Evolutionary conservation across 2,797 vertebrate genomes (phyloP).

Genomic region (Microchirus variegatus): DNA sequence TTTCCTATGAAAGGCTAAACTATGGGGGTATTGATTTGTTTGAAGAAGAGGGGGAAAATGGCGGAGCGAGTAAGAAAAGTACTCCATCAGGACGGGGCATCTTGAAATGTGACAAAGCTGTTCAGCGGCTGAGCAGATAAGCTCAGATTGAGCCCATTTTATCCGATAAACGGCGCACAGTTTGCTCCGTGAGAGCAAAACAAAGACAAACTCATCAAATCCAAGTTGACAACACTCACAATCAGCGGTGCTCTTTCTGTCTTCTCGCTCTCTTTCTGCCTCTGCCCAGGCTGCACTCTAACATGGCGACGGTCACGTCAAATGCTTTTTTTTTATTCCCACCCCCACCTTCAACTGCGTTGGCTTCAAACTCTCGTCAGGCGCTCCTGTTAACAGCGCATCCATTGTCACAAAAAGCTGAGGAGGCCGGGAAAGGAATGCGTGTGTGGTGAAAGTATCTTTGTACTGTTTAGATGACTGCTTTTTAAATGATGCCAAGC

Average conservation of each 20-base stretch:
- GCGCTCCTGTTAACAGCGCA: constrained; percentile 49
- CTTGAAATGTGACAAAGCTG: constrained; percentile 86
- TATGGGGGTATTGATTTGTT: constrained; percentile 87
- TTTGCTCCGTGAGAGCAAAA: constrained; percentile 72
- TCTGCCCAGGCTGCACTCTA: constrained; percentile 33
- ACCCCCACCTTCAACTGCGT: constrained; percentile 7
- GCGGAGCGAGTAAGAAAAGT: constrained; percentile 75
- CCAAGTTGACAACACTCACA: constrained; percentile 67
- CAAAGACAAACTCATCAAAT: constrained; percentile 79
- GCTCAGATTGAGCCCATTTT: constrained; percentile 79
- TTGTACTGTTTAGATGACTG: constrained; percentile 49
- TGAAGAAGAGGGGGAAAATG: constrained; percentile 65
- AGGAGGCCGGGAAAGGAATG: constrained; percentile 39
- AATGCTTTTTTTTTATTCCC: constrained; percentile 24
- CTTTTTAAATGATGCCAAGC: constrained; percentile 51
- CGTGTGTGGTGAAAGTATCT: constrained; percentile 27
- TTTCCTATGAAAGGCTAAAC: constrained; percentile 88
- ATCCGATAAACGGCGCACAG: constrained; percentile 74
- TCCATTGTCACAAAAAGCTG: constrained; percentile 50
- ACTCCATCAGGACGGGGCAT: constrained; percentile 85
- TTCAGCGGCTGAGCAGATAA: constrained; percentile 80
- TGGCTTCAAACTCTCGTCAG: constrained; percentile 54
- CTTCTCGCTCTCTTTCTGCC: constrained; percentile 26
- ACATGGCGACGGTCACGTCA: constrained; percentile 52
- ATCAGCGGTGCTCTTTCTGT: constrained; percentile 53